Conservation (phyloP, 2,113 vertebrate genomes). For the Mastomys natalensis region DNA sequence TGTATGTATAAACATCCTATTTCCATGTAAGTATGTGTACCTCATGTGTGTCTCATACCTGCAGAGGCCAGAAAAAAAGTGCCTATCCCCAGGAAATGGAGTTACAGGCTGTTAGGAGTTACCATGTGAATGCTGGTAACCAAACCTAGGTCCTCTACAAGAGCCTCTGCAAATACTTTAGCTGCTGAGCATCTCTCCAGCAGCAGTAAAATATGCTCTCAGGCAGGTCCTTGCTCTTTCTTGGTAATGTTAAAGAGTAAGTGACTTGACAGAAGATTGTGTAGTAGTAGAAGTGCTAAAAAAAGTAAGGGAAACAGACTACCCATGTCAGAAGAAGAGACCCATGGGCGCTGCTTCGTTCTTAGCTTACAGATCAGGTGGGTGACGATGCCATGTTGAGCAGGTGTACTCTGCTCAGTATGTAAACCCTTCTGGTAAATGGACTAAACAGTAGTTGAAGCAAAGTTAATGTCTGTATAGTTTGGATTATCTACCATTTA, state of each 20-base stretch:
- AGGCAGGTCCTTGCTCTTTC: not conserved
- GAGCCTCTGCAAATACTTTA: not conserved
- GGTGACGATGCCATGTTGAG: not conserved
- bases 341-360: not conserved
- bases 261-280: not conserved
- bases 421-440: not conserved
- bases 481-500: conserved; percentile 1
- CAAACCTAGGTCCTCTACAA: not conserved
- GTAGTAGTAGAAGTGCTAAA: conserved; percentile 2
- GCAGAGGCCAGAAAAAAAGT: not conserved
- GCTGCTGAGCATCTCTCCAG: not conserved
- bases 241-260: conserved; percentile 9
- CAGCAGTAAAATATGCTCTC: not conserved
- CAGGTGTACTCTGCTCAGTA: not conserved
- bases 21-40: not conserved
- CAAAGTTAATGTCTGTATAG: not conserved
- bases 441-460: conserved; percentile 19
- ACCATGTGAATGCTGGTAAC: too few relatives aligned
- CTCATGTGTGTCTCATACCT: not conserved
- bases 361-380: not conserved
- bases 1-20: not conserved
- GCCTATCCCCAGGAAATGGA: not conserved
- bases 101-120: not conserved
- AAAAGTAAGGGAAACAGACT: conserved; percentile 19
- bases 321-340: not conserved